Percentiles rank a stretch among this genome's conserved stretches.
Evolutionary conservation across 2,113 vertebrate genomes (phyloP).

Genomic region (Solea solea): DNA sequence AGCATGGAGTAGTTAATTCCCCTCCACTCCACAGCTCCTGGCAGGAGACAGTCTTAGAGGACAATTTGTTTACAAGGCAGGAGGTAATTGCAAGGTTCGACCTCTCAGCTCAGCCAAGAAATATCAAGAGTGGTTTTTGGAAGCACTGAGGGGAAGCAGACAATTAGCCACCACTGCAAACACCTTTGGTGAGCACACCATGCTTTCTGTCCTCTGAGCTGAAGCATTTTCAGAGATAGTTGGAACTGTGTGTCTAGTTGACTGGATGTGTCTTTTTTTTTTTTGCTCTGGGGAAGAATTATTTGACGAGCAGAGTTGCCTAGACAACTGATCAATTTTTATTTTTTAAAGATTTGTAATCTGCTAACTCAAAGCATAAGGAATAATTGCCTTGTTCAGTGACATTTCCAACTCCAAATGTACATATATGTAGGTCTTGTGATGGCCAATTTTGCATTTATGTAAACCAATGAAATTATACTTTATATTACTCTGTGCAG

Average conservation of each 20-base stretch:
- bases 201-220: conserved; percentile 15
- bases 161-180: conserved; percentile 50
- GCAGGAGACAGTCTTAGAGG: conserved; percentile 65
- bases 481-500: no score
- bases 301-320: conserved; percentile 38
- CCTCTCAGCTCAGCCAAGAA: conserved; percentile 56
- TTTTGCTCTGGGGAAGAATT: conserved; percentile 22
- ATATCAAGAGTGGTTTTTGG: conserved; percentile 57
- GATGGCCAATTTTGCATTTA: no score
- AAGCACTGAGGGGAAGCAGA: conserved; percentile 46
- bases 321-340: conserved; percentile 34
- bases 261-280: conserved; percentile 16
- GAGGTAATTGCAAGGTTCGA: conserved; percentile 63
- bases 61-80: conserved; percentile 74
- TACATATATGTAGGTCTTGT: no score
- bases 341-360: conserved; percentile 5
- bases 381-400: not conserved
- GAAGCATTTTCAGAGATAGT: conserved; percentile 10
- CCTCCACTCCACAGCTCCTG: conserved; percentile 47
- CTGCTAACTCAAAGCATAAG: conserved; percentile 8
- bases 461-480: no score
- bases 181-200: conserved; percentile 32
- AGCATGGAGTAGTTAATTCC: conserved; percentile 56
- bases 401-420: no score
- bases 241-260: not conserved